These are phyloP conservation scores for Malurus melanocephalus DNA, from an alignment of 2,113 vertebrate genomes.

Conservation along the genomic window DNA sequence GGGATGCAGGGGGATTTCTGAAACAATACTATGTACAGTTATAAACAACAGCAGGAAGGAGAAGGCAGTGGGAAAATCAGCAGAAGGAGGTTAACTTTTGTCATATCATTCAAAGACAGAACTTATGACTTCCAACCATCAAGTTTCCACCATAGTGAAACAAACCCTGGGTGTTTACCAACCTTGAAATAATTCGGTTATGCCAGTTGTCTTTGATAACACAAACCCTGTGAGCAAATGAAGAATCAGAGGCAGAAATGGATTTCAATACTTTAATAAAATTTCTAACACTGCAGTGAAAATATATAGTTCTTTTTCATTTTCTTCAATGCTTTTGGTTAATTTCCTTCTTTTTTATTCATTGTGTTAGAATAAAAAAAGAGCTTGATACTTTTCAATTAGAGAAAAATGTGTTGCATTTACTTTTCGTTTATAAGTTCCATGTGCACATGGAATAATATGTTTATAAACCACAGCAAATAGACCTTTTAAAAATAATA, in stretches of 20 bases:
- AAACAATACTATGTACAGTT: background rate
- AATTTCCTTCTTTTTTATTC: conserved; percentile 6
- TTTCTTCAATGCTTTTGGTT: background rate
- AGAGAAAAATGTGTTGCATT: background rate
- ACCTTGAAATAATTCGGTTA: background rate
- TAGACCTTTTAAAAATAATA: conserved; percentile 3
- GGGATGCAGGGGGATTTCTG: background rate
- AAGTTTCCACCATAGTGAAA: background rate
- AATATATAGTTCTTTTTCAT: background rate
- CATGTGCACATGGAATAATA: background rate
- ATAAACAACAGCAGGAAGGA: background rate
- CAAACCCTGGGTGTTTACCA: background rate
- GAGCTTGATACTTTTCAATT: background rate
- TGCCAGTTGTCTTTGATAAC: background rate
- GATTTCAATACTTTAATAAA: background rate
- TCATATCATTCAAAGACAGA: background rate
- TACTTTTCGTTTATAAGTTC: background rate
- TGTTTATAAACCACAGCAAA: conserved; percentile 39
- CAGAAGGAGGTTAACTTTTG: background rate
- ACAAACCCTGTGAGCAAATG: background rate
- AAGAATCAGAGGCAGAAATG: background rate
- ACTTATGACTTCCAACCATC: background rate
- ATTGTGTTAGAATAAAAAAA: background rate
- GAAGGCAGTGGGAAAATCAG: background rate
- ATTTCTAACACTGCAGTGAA: background rate